Base-by-base conservation (phyloP, 2,797 vertebrate genomes). In the Cetoscarus ocellatus region DNA sequence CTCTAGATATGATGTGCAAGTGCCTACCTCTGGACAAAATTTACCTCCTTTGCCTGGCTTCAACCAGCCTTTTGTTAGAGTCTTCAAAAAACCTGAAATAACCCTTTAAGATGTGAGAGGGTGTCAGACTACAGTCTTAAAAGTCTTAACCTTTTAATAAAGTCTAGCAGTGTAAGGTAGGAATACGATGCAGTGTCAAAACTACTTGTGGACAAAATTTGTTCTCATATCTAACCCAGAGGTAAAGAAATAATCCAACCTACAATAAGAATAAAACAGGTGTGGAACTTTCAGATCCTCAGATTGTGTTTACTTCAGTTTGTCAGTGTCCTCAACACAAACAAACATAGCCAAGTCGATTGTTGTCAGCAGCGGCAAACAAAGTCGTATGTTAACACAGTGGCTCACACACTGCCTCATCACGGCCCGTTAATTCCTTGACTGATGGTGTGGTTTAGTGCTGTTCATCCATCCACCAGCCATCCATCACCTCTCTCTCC, bases 361-460 rank as follows among this genome's bases (percentile, higher is more conserved):
- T 63, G 73, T 77, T 85, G 75, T 73, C 79, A 60, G 72, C n/a
- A 3, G 48, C 19, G 0, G 56, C 70, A 73, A 80, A 80, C 79
- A 76, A 56, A 81, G 80, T 82, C 69, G 67, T 17, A 66, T 63
- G 80, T 80, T 79, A 83, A 74, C 81, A 76, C 34, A 10, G 56
- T 54, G 79, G 53, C 84, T 70, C n/a, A n/a, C 51, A 59, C 2
- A 3, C 58, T 34, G 65, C 54, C 82, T 86, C 83, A 83, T 86
- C 83, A 79, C 44, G 66, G 79, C 53, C 82, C 35, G 72, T 88
- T 92, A 88, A 92, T 84, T 90, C 64, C 35, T 73, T 92, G 88
- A 92, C 79, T 84, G 85, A 91, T 92, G 84, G 85, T 12, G 60
- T 69, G 48, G 36, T 82, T 88, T 84, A 77, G 69, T 10, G 34